Conservation (phyloP, 2,113 vertebrate genomes). For the Chionomys nivalis region DNA sequence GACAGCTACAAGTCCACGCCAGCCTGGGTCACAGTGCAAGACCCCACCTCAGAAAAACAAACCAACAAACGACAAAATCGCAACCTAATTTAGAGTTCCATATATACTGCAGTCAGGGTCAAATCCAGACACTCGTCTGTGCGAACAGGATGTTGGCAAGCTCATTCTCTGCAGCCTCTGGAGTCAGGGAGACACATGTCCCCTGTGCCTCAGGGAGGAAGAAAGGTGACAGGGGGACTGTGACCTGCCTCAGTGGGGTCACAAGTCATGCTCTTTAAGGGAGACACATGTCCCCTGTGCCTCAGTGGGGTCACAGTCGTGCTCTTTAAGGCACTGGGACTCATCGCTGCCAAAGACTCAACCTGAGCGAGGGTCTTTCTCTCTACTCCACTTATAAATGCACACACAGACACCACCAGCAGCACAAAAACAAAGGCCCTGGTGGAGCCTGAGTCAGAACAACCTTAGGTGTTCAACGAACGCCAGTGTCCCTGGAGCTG, state of each 20-base stretch:
- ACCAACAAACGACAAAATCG: not conserved
- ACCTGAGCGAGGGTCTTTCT: too few relatives aligned
- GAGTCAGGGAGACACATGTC: not conserved
- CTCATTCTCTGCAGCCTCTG: not conserved
- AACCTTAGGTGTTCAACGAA: too few relatives aligned
- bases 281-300: not conserved
- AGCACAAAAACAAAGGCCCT: not conserved
- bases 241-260: not conserved
- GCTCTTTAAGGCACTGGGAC: not conserved
- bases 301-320: not conserved
- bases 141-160: not conserved
- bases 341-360: rapidly evolving
- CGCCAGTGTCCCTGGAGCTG: not conserved
- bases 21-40: not conserved
- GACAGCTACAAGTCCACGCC: not conserved
- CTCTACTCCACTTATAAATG: not conserved
- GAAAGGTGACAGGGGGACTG: not conserved
- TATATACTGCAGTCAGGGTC: not conserved
- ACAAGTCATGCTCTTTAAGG: not conserved
- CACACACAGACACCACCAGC: rapidly evolving
- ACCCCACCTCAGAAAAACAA: not conserved
- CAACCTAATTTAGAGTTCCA: not conserved
- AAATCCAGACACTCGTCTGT: not conserved
- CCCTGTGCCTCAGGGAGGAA: not conserved
- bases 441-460: not conserved